Evolutionary conservation across 2,797 vertebrate genomes (phyloP), one percentile per base, ranked within the genome.

Genomic region (Anas capensis): DNA sequence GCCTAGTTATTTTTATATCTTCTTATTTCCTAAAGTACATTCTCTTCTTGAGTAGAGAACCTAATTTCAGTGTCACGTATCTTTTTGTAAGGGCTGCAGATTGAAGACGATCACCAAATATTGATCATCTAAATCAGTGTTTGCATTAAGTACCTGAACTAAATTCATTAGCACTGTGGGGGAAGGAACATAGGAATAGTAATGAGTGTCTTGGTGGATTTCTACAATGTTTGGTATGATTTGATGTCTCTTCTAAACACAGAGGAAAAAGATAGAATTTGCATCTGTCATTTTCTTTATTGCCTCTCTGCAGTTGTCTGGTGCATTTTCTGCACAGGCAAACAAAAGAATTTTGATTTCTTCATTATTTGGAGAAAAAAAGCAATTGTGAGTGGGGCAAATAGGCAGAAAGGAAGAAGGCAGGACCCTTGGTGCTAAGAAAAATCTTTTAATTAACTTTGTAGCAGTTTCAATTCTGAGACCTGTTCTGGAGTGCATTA

Each of bases 331-430:
- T 42, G 85, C 7, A 6, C 82, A 2, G 3, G 68, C 2, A 17
- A 96, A 95, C 90, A 90, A 95, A 97, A 90, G 91, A 94, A 88
- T 88, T 96, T 86, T 86, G 83, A 95, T 96, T 91, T 96, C 69
- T 90, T 91, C 86, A 96, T 90, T 95, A 85, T 73, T 91, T 42
- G 61, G 49, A 27, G 42, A 42, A 42, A 64, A 82, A 91, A 84
- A 68, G 73, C 68, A 66, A 42, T 84, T 94, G 60, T 26, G 49
- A 92, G 60, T 10, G 88, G 86, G 92, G 83, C 64, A 86, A 70
- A 71, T 56, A 58, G 82, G 69, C 60, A 87, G 75, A 85, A 93
- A 83, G 82, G 65, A 88, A 66, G 90, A 33, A 89, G 75, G 81
- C 81, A 68, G 48, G 78, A 86, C 81, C 92, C 64, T 68, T 78